phyloP scores from a whole-genome alignment of 2,113 vertebrate genomes.

The Catharus minimus region DNA sequence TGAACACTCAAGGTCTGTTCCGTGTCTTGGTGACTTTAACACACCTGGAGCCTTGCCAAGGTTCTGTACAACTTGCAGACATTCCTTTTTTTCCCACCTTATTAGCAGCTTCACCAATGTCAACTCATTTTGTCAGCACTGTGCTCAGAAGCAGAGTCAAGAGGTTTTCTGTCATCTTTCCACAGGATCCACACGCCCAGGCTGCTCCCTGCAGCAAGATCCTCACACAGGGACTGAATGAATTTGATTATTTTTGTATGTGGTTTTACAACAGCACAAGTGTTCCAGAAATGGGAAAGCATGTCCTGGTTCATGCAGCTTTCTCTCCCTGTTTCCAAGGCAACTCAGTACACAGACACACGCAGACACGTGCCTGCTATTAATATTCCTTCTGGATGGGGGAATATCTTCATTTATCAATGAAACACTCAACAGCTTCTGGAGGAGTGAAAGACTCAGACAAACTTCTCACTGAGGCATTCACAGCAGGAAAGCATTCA shows the following conservation, averaged over 20 bases:
- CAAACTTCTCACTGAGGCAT: background rate
- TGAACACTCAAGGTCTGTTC: background rate
- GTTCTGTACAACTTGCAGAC: background rate
- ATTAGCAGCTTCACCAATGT: background rate
- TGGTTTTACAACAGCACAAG: background rate
- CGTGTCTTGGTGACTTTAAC: background rate
- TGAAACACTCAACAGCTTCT: background rate
- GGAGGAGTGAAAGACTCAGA: background rate
- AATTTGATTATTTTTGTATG: background rate
- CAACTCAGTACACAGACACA: background rate
- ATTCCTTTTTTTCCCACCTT: background rate
- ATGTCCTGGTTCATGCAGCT: background rate
- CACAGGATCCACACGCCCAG: accelerated
- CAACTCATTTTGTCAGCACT: background rate
- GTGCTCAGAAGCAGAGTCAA: background rate
- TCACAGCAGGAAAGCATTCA: background rate
- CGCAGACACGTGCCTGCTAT: background rate
- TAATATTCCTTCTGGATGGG: background rate
- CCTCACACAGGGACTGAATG: background rate
- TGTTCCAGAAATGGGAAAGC: background rate
- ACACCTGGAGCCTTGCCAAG: background rate
- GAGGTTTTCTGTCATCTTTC: background rate
- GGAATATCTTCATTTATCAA: background rate
- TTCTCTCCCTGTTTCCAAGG: conserved; percentile 26
- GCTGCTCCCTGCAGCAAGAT: background rate